Percentiles rank a stretch among this genome's conserved stretches.
These are phyloP conservation scores for Caranx melampygus DNA, from an alignment of 2,113 vertebrate genomes.

Conservation along the genomic window DNA sequence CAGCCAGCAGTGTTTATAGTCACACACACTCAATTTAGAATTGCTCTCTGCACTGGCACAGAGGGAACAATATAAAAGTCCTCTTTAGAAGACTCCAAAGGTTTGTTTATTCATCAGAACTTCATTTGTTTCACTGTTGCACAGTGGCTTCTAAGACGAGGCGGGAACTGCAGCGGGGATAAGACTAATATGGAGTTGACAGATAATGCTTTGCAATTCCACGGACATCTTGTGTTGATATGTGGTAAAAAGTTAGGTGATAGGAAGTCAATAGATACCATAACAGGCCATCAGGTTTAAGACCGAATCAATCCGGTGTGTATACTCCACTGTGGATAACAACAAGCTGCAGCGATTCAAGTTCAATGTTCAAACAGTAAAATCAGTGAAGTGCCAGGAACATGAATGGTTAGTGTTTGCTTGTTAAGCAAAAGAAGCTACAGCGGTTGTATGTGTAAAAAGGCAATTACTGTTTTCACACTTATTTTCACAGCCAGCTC, in stretches of 20 bases:
- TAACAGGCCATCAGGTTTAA: conserved; percentile 2
- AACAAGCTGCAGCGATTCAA: conserved; percentile 12
- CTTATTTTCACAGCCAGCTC: conserved; percentile 56
- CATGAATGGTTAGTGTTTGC: conserved; percentile 49
- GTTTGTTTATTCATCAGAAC: conserved; percentile 60
- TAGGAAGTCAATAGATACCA: conserved; percentile 15
- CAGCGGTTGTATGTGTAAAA: conserved; percentile 62
- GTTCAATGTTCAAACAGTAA: conserved; percentile 22
- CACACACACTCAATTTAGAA: conserved; percentile 48
- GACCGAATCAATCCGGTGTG: not conserved
- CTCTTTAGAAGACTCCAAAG: conserved; percentile 62
- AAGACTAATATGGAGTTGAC: conserved; percentile 53
- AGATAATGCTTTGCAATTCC: conserved; percentile 55
- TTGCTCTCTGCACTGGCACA: conserved; percentile 34
- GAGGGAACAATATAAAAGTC: conserved; percentile 49
- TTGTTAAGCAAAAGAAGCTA: conserved; percentile 46
- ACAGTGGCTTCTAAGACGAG: conserved; percentile 55
- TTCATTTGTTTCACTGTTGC: conserved; percentile 61
- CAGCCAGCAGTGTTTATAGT: conserved; percentile 50
- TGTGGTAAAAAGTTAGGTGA: conserved; percentile 22
- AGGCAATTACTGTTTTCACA: conserved; percentile 70
- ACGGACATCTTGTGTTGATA: conserved; percentile 25
- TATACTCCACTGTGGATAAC: not conserved
- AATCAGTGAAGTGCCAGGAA: conserved; percentile 34
- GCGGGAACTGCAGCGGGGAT: conserved; percentile 56